Evolutionary conservation across 2,888 invertebrate species (phyloP).

Genomic region (Nowickia ferox): DNA sequence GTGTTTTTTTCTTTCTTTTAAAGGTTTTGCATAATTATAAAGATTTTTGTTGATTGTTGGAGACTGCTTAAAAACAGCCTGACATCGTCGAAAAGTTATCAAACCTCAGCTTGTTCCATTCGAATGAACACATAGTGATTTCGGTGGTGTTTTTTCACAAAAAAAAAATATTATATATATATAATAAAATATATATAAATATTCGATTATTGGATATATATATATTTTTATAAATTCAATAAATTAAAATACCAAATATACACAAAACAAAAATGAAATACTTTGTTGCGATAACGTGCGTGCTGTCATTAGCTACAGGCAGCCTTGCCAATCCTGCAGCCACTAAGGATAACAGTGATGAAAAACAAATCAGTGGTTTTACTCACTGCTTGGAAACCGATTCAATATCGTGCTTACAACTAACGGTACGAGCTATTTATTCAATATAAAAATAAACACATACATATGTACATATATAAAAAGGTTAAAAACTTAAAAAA

Average conservation of each 20-base stretch:
- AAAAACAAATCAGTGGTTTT: conserved; percentile 80
- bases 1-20: conserved; percentile 55
- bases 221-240: conserved; percentile 2
- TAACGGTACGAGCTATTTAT: conserved; percentile 83
- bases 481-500: conserved; percentile 41
- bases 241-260: conserved; percentile 35
- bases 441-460: conserved; percentile 24
- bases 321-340: conserved; percentile 79
- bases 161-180: conserved; percentile 44
- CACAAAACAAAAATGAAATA: conserved; percentile 78
- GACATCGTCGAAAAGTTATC: conserved; percentile 83
- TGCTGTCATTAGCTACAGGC: conserved; percentile 80
- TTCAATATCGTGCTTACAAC: conserved; percentile 87
- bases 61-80: conserved; percentile 84
- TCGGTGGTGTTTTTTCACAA: conserved; percentile 78
- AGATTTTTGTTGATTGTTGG: conserved; percentile 77
- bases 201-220: conserved; percentile 36
- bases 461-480: conserved; percentile 57
- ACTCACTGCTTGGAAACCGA: conserved; percentile 86
- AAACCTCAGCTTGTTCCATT: conserved; percentile 84
- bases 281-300: conserved; percentile 79
- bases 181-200: conserved; percentile 29
- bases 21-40: conserved; percentile 77
- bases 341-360: conserved; percentile 76
- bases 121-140: conserved; percentile 83